Conservation (phyloP, 2,888 invertebrate genomes). For the Crepidodera aurea region DNA sequence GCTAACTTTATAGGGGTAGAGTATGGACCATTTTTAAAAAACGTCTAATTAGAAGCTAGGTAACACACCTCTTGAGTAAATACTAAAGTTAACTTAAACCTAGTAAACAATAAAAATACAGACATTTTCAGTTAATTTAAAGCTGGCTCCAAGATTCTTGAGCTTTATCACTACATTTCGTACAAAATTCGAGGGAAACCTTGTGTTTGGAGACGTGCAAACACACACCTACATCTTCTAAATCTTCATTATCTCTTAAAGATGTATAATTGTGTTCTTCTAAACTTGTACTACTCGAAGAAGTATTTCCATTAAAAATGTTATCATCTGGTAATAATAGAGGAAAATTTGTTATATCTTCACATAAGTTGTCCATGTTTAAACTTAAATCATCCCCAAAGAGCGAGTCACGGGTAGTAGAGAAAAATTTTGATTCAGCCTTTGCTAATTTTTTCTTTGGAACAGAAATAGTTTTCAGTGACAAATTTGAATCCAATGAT, state of each 20-base stretch:
- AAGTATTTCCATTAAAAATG: not conserved
- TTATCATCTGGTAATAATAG: constrained; percentile 33
- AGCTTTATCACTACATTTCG: constrained; percentile 65
- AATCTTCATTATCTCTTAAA: constrained; percentile 26
- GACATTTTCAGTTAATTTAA: constrained; percentile 52
- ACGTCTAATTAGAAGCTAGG: not conserved
- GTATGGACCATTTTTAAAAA: too few relatives aligned
- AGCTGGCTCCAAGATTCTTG: constrained; percentile 46
- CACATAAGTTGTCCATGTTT: constrained; percentile 10
- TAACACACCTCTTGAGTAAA: not conserved
- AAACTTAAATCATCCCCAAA: constrained; percentile 12
- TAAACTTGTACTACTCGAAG: constrained; percentile 25
- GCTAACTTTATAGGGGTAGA: too few relatives aligned
- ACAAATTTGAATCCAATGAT: constrained; percentile 53
- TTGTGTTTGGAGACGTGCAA: constrained; percentile 66
- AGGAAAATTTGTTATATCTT: constrained; percentile 29
- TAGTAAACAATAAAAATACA: constrained; percentile 46
- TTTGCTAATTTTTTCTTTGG: constrained; percentile 41
- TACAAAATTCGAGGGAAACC: constrained; percentile 68
- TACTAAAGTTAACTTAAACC: not conserved
- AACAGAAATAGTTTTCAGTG: constrained; percentile 45
- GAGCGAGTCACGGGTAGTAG: not conserved
- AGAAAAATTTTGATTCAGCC: constrained; percentile 38
- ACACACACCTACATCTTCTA: constrained; percentile 64
- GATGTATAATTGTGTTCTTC: constrained; percentile 55